Evolutionary conservation across 2,113 vertebrate species (phyloP).

Genomic region (Heterocephalus glaber): DNA sequence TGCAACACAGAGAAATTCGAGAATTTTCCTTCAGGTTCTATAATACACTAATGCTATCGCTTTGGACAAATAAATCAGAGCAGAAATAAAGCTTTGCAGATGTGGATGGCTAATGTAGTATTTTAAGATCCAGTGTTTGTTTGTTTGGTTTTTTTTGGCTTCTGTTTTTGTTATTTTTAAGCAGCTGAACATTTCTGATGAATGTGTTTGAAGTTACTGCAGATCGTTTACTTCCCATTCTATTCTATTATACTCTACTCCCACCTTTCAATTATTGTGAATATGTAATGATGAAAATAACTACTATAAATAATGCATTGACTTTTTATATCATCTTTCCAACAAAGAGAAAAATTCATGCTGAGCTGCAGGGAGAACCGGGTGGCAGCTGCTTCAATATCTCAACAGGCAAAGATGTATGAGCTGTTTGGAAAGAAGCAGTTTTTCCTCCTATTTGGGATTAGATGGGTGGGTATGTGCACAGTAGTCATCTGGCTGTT

Average conservation of each 20-base stretch:
- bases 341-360: constrained; percentile 75
- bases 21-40: constrained; percentile 39
- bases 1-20: background rate
- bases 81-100: constrained; percentile 62
- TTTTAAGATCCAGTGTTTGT: constrained; percentile 68
- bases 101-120: constrained; percentile 53
- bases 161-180: background rate
- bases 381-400: constrained; percentile 43
- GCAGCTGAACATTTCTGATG: constrained; percentile 66
- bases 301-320: constrained; percentile 74
- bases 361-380: constrained; percentile 56
- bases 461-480: background rate
- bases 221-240: constrained; percentile 61
- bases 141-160: background rate
- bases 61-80: constrained; percentile 54
- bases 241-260: constrained; percentile 56
- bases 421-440: background rate
- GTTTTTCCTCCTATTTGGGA: background rate
- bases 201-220: constrained; percentile 60
- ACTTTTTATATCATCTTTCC: constrained; percentile 72
- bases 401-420: constrained; percentile 39
- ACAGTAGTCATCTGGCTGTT: background rate
- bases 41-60: constrained; percentile 28
- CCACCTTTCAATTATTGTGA: constrained; percentile 76
- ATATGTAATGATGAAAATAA: constrained; percentile 76